Percentiles rank a stretch among this genome's conserved stretches.
phyloP scores from a whole-genome alignment of 2,797 vertebrate species.

The Karalla daura region DNA sequence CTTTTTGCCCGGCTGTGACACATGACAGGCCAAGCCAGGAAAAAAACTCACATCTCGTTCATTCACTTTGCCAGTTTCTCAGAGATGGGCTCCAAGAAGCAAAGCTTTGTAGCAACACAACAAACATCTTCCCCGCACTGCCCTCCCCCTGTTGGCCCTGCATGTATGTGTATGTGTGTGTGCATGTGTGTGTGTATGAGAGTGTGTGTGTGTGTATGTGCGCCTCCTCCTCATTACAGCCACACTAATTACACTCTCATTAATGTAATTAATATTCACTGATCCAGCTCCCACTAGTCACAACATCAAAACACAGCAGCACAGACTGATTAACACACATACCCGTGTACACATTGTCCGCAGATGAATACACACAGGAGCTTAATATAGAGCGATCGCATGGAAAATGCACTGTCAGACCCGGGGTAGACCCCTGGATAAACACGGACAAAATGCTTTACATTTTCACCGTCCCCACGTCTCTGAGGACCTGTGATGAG shows the following conservation, averaged over 20 bases:
- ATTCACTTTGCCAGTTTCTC: conserved; percentile 44
- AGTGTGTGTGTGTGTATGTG: conserved; percentile 26
- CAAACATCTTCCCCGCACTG: conserved; percentile 61
- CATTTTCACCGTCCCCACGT: not conserved
- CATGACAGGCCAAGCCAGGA: conserved; percentile 9
- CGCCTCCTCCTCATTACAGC: conserved; percentile 73
- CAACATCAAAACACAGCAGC: conserved; percentile 81
- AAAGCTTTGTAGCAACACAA: conserved; percentile 57
- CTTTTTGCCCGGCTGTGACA: conserved; percentile 12
- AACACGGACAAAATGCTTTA: not conserved
- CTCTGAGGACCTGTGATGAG: not conserved
- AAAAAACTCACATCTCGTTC: conserved; percentile 27
- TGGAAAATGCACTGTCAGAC: conserved; percentile 25
- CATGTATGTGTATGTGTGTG: conserved; percentile 17
- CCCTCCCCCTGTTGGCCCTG: conserved; percentile 66
- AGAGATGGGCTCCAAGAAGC: conserved; percentile 37
- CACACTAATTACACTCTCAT: conserved; percentile 84
- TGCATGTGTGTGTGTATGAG: conserved; percentile 28
- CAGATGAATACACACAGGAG: conserved; percentile 60
- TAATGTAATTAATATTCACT: conserved; percentile 85
- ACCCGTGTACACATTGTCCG: conserved; percentile 70
- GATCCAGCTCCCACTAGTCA: conserved; percentile 81
- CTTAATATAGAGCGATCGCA: conserved; percentile 59
- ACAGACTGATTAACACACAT: conserved; percentile 71
- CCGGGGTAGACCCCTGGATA: not conserved